Conservation (phyloP, 2,113 vertebrate species). For the Heterocephalus glaber region DNA sequence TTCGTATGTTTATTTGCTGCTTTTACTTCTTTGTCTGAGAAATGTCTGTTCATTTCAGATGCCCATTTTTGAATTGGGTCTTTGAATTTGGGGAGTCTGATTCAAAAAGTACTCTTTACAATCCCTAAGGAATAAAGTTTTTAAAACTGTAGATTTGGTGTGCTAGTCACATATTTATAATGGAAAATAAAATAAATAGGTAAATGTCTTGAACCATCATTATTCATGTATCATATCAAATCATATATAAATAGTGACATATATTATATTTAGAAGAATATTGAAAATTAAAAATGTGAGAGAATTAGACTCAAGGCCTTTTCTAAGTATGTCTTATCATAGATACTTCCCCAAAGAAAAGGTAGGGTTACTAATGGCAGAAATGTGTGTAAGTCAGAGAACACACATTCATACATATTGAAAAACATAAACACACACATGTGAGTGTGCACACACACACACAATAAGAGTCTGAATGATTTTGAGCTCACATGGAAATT, state of each 20-base stretch:
- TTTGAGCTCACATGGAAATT: background rate
- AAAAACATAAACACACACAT: background rate
- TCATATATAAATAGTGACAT: background rate
- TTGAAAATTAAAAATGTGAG: background rate
- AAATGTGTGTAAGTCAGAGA: background rate
- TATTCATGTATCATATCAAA: background rate
- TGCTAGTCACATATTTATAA: background rate
- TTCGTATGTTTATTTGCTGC: too few relatives aligned
- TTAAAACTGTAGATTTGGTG: background rate
- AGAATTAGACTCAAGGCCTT: background rate
- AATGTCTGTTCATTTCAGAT: too few relatives aligned
- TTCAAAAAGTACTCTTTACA: background rate
- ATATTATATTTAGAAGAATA: background rate
- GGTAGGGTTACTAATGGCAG: background rate
- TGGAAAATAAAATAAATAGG: background rate
- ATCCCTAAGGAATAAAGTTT: background rate
- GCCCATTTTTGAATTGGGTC: too few relatives aligned
- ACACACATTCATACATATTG: background rate
- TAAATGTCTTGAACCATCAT: background rate
- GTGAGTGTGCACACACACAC: background rate
- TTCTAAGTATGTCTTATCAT: background rate
- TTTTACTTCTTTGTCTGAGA: too few relatives aligned
- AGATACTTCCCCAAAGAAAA: background rate
- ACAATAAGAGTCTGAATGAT: background rate
- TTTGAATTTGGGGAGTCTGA: too few relatives aligned